Base-by-base conservation (phyloP, 2,888 invertebrate genomes). In the Mythimna pallens region DNA sequence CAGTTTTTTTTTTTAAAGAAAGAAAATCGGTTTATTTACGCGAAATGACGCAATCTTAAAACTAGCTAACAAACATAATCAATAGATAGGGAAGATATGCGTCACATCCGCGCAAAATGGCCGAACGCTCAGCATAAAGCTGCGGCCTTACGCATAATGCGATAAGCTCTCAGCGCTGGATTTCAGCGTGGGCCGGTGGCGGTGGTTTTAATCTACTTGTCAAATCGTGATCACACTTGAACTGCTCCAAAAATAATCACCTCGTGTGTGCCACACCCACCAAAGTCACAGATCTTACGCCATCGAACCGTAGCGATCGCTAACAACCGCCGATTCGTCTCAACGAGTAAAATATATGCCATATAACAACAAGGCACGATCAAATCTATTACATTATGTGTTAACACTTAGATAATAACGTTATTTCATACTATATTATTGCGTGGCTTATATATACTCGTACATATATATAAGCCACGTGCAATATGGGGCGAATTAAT, bases 301-400 rank as follows among this genome's bases (percentile, higher is more conserved):
- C 91, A 92, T 91, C 90, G 88, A 89, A 92, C 89, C 94, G 92
- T 93, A 89, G 86, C 91, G 90, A 93, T 93, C 89, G 92, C 87
- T 93, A 94, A 93, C 93, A 89, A 93, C 87, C 76, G 61, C 71
- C 89, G 85, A 95, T 95, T 94, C 92, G 95, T 89, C 89, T 93
- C 93, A 91, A 90, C 86, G 88, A 88, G 89, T 95, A 93, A 93
- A 94, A 95, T 93, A 89, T 94, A 92, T 94, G 91, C 88, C 94
- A 93, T 91, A 93, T 91, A 90, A 92, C 92, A 91, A 92, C 92
- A 81, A 91, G 89, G 85, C 87, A 85, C 87, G 85, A 88, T 84
- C 77, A 81, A 79, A 69, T 79, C 80, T 85, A 84, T 87, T 87
- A 88, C 83, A 87, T 88, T 87, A 88, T 86, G 82, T 87, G 85